These are phyloP conservation scores for Habropoda laboriosa DNA, from an alignment of 1,140 invertebrate genomes.

Conservation along the genomic window DNA sequence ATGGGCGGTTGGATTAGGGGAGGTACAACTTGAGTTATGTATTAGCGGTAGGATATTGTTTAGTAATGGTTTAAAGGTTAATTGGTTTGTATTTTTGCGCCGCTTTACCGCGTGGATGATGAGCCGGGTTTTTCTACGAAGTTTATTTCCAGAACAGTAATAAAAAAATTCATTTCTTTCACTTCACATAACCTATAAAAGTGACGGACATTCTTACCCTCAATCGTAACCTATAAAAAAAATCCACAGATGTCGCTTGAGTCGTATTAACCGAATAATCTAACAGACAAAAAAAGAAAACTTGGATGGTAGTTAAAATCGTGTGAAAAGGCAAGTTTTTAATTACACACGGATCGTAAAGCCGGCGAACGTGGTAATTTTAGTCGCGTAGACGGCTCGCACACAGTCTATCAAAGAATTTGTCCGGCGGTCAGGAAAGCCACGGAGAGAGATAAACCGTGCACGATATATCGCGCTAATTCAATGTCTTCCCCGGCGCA, in stretches of 20 bases:
- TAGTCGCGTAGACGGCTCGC: not conserved
- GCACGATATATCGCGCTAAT: slow-evolving; percentile 49
- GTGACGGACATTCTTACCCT: too few species aligned
- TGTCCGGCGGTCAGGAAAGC: slow-evolving; percentile 23
- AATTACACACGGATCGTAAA: not conserved
- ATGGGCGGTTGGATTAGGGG: not conserved
- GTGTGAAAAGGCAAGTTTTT: not conserved
- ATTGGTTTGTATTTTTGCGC: not conserved
- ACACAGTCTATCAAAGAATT: slow-evolving; percentile 45
- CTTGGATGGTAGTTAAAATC: not conserved
- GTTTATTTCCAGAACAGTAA: too few species aligned
- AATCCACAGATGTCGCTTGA: too few species aligned
- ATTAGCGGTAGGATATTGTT: not conserved
- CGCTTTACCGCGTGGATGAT: too few species aligned
- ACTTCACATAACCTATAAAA: too few species aligned
- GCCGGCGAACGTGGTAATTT: not conserved
- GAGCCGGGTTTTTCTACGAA: too few species aligned
- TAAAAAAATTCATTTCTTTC: too few species aligned
- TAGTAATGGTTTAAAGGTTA: not conserved
- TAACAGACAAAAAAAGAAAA: not conserved
- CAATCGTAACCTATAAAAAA: too few species aligned
- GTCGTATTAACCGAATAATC: not conserved
- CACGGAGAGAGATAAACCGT: slow-evolving; percentile 31
- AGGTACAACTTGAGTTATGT: not conserved
- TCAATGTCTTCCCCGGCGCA: slow-evolving; percentile 41